Conservation (phyloP, 2,113 vertebrate genomes). For the Potamarius usumacintae region DNA sequence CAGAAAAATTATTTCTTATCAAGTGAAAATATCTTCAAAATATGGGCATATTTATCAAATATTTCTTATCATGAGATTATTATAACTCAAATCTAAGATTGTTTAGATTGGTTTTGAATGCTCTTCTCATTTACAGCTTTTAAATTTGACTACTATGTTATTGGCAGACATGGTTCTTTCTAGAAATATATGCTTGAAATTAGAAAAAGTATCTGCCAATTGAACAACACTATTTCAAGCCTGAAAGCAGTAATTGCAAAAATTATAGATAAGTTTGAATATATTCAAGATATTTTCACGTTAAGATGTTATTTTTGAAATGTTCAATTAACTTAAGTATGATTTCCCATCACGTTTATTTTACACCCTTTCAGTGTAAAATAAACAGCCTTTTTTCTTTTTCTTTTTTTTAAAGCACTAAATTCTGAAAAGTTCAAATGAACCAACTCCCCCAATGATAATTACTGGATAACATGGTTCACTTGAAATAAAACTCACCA, state of each 20-base stretch:
- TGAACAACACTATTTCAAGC: not conserved
- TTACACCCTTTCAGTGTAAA: too few species aligned
- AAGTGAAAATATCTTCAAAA: not conserved
- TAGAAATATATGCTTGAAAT: not conserved
- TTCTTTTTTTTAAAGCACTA: not conserved
- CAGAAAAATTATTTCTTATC: not conserved
- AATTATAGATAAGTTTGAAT: not conserved
- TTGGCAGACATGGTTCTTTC: not conserved
- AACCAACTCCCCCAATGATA: too few species aligned
- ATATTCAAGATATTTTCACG: not conserved
- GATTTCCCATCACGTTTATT: too few species aligned
- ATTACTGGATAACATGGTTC: not conserved
- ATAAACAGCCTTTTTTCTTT: too few species aligned
- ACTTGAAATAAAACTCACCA: not conserved
- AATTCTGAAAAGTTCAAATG: too few species aligned
- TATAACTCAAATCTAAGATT: not conserved
- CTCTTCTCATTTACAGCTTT: not conserved
- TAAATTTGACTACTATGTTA: not conserved
- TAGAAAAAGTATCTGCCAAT: not conserved
- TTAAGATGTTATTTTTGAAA: not conserved
- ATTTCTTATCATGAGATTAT: not conserved
- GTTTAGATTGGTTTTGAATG: not conserved
- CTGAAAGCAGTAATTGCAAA: not conserved
- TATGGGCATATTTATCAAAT: not conserved
- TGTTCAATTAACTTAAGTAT: not conserved